Conservation (phyloP, 2,113 vertebrate species). For the Anguilla japonica region DNA sequence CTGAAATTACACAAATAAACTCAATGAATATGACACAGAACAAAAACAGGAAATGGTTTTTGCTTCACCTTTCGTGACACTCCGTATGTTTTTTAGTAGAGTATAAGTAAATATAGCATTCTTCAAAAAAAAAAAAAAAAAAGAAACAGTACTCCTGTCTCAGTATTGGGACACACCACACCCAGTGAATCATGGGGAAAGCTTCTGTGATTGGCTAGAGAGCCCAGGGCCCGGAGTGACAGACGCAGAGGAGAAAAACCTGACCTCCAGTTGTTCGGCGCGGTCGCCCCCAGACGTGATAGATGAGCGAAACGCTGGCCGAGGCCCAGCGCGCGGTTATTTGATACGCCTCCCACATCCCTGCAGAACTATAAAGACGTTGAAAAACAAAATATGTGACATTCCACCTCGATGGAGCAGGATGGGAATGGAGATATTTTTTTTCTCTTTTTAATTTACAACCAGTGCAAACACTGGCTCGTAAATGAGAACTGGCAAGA, state of each 20-base stretch:
- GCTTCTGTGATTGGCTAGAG: background rate
- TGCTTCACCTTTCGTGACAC: background rate
- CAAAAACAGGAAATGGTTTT: background rate
- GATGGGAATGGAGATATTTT: background rate
- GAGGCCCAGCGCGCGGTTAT: background rate
- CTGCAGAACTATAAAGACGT: slow-evolving; percentile 6
- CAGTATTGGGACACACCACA: background rate
- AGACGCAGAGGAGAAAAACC: background rate
- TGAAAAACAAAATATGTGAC: slow-evolving; percentile 19
- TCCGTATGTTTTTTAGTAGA: background rate
- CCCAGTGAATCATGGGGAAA: slow-evolving; percentile 1
- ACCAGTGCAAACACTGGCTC: background rate
- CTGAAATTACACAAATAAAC: background rate
- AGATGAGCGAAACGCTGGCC: slow-evolving; percentile 4
- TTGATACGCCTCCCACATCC: slow-evolving; percentile 8
- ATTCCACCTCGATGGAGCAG: background rate
- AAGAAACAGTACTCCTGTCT: background rate
- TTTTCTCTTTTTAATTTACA: slow-evolving; percentile 20
- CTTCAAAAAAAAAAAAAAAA: background rate
- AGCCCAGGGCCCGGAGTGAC: background rate
- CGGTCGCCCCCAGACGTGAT: slow-evolving; percentile 10
- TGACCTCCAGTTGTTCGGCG: slow-evolving; percentile 1
- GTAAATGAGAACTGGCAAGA: slow-evolving; percentile 7
- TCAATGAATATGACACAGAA: background rate
- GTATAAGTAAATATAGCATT: background rate